Conservation (phyloP, 2,888 invertebrate species). For the Podotricha telesiphe region DNA sequence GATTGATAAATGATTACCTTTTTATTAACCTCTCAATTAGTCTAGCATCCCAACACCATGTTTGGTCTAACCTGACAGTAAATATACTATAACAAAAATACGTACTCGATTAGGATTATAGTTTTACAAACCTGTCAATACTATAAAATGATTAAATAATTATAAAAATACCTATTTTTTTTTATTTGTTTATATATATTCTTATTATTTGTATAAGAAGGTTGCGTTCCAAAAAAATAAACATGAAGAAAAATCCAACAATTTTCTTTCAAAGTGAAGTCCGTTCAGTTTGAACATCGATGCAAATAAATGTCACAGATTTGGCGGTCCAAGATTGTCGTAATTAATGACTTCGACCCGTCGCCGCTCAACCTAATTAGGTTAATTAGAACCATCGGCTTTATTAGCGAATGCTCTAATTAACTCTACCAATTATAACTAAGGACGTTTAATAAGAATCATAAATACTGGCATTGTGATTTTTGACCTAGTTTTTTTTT, state of each 20-base stretch:
- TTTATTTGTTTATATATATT: too few relatives aligned
- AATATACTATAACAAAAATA: too few relatives aligned
- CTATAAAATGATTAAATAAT: too few relatives aligned
- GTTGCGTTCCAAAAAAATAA: background rate
- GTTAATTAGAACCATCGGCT: constrained; percentile 74
- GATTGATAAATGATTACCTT: too few relatives aligned
- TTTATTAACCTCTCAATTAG: too few relatives aligned
- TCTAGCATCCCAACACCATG: too few relatives aligned
- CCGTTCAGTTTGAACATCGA: constrained; percentile 18
- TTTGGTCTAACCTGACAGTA: too few relatives aligned
- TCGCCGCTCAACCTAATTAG: constrained; percentile 71
- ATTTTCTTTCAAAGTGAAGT: background rate
- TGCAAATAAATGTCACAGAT: constrained; percentile 50
- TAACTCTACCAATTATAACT: constrained; percentile 54
- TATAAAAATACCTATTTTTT: too few relatives aligned
- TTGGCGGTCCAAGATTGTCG: constrained; percentile 52
- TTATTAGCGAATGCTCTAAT: constrained; percentile 74
- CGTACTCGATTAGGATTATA: too few relatives aligned
- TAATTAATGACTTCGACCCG: constrained; percentile 60
- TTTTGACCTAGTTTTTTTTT: constrained; percentile 13
- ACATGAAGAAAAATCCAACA: background rate
- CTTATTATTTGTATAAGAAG: too few relatives aligned
- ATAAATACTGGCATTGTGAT: constrained; percentile 35
- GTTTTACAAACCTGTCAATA: too few relatives aligned
- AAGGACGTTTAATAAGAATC: constrained; percentile 40